Conservation (phyloP, 2,113 vertebrate genomes). For the Paramisgurnus dabryanus region DNA sequence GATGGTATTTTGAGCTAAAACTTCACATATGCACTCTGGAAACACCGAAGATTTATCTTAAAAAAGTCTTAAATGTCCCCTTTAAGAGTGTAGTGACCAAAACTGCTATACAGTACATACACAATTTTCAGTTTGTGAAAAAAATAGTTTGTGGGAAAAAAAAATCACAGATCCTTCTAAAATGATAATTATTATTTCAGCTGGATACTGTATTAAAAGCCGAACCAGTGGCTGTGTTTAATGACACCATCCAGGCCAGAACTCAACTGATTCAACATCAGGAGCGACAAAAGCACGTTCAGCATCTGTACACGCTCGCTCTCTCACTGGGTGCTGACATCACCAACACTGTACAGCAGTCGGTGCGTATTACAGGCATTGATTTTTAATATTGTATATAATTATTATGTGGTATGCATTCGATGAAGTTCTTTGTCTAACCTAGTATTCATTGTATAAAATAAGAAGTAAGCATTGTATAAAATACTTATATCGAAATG, state of each 20-base stretch:
- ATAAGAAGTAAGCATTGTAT: too few species aligned
- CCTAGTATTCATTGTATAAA: not conserved
- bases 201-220: constrained; percentile 69
- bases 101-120: too few species aligned
- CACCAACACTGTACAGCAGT: constrained; percentile 77
- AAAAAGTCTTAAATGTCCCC: too few species aligned
- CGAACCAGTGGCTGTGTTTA: constrained; percentile 54
- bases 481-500: not conserved
- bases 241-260: constrained; percentile 58
- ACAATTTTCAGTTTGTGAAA: too few species aligned
- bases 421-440: not conserved
- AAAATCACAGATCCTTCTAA: not conserved
- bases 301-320: constrained; percentile 72
- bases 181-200: constrained; percentile 54
- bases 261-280: constrained; percentile 66
- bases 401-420: not conserved
- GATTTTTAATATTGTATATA: not conserved
- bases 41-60: too few species aligned
- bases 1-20: too few species aligned
- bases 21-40: too few species aligned
- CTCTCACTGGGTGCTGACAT: constrained; percentile 76
- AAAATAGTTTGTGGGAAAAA: too few species aligned
- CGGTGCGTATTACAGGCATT: constrained; percentile 68
- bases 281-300: constrained; percentile 71
- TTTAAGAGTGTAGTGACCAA: too few species aligned